Base-by-base conservation (phyloP, 2,113 vertebrate genomes). In the Nansenia antarctica region DNA sequence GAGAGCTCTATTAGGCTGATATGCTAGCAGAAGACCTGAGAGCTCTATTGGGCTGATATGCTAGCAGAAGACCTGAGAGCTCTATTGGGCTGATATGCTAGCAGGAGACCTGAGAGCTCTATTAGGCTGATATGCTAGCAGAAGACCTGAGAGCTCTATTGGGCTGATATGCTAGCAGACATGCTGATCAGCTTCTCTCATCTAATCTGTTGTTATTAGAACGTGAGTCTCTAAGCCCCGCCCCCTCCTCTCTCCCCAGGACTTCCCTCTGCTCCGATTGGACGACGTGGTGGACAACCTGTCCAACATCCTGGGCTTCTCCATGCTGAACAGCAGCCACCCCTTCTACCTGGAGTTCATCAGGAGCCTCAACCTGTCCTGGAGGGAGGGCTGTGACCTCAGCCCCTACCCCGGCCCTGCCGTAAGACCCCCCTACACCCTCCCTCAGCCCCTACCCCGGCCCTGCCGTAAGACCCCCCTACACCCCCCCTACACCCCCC, bases 301-400 rank as follows among this genome's bases (percentile, higher is more conserved):
- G 54, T 94, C 94, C 57, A 95, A 94, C 77, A 92, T 96, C 3
- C 72, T 96, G 74, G 94, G 95, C 39, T 97, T 97, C 88, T 97
- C 95, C 63, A 95, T 96, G 94, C 89, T 95, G 31, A 95, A 96
- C 91, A 90, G 80, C 63, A 93, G 83, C 4, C 95, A 97, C 27
- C 91, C 94, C 2, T 96, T 96, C 88, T 96, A 95, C 82, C 88
- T 92, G n/a, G 95, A 96, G 84, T 96, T 96, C 71, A 86, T 95
- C 49, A 85, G 95, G 15, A 96, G 94, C 80, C 94, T 96, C 75
- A 95, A 95, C 85, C 92, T 96, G 86, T 97, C 95, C 0, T 97
- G 95, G 95, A 94, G 91, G 55, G 95, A 97, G 77, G 94, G 93
- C 60, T 97, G 95, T 27, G 85, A 92, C 26, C 67, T 91, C 59